A percentile compares a stretch with the other conserved stretches of the same genome.
These are phyloP conservation scores for Ornithoptera alexandrae DNA, from an alignment of 2,888 invertebrate species.

Conservation along the genomic window DNA sequence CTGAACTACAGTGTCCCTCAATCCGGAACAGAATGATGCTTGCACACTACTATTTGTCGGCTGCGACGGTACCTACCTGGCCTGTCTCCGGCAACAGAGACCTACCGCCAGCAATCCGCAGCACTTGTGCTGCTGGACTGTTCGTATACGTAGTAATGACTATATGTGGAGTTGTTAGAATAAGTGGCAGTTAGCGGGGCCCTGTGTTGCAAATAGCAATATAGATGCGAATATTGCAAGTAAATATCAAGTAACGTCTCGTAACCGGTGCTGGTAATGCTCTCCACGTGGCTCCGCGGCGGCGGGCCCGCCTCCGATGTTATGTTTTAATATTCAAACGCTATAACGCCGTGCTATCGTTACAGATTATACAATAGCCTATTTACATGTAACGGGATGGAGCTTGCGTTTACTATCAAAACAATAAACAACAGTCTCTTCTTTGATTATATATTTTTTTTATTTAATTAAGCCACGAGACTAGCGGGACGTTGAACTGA, in stretches of 20 bases:
- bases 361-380: background rate
- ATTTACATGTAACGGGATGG: background rate
- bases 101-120: too few relatives aligned
- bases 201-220: slow-evolving; percentile 23
- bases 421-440: too few relatives aligned
- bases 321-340: slow-evolving; percentile 27
- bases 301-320: slow-evolving; percentile 23
- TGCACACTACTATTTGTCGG: too few relatives aligned
- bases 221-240: slow-evolving; percentile 30
- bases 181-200: slow-evolving; percentile 17
- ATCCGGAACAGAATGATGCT: too few relatives aligned
- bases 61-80: too few relatives aligned
- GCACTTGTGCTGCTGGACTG: background rate
- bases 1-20: too few relatives aligned
- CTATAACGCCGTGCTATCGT: background rate
- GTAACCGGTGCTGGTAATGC: slow-evolving; percentile 26
- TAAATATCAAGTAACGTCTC: slow-evolving; percentile 28
- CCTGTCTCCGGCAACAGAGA: too few relatives aligned
- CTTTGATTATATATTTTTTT: too few relatives aligned
- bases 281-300: slow-evolving; percentile 12
- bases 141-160: background rate
- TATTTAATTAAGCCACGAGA: too few relatives aligned
- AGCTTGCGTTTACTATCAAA: too few relatives aligned
- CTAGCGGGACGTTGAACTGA: too few relatives aligned
- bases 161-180: slow-evolving; percentile 16